Evolutionary conservation across 2,113 vertebrate genomes (phyloP).

Genomic region (Trinectes maculatus): DNA sequence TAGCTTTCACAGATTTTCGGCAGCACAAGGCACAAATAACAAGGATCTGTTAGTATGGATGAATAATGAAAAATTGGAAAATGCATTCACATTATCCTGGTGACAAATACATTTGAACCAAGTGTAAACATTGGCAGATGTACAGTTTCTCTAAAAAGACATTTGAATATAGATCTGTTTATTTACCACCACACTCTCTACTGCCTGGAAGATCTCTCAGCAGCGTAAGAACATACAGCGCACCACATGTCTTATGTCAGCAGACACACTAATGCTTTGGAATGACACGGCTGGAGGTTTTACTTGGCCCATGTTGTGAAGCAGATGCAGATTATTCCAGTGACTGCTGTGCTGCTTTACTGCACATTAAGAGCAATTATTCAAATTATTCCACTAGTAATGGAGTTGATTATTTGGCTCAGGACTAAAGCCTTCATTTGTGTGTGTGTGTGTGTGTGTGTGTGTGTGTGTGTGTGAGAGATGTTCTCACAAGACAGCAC

Average conservation of each 20-base stretch:
- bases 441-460: conserved; percentile 3
- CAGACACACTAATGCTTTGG: conserved; percentile 3
- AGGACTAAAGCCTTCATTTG: conserved; percentile 3
- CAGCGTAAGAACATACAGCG: background rate
- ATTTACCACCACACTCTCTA: too few relatives aligned
- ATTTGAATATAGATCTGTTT: too few relatives aligned
- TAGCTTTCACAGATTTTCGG: too few relatives aligned
- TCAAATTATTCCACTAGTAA: conserved; percentile 23
- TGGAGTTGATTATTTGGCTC: conserved; percentile 7
- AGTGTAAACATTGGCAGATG: too few relatives aligned
- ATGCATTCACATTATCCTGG: too few relatives aligned
- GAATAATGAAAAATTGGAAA: too few relatives aligned
- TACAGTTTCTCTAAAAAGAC: too few relatives aligned
- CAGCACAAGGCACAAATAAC: too few relatives aligned
- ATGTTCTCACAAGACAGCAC: conserved; percentile 23
- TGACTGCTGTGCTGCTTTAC: conserved; percentile 2
- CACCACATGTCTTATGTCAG: background rate
- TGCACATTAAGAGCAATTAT: conserved; percentile 34
- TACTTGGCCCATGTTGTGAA: background rate
- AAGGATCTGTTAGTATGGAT: too few relatives aligned
- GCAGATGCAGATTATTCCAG: background rate
- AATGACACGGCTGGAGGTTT: background rate
- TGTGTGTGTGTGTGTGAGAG: conserved; percentile 6
- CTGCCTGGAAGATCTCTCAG: too few relatives aligned
- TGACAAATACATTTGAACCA: too few relatives aligned